Evolutionary conservation across 2,888 invertebrate species (phyloP), one percentile per base, ranked within the genome.

Genomic region (Laothoe populi): DNA sequence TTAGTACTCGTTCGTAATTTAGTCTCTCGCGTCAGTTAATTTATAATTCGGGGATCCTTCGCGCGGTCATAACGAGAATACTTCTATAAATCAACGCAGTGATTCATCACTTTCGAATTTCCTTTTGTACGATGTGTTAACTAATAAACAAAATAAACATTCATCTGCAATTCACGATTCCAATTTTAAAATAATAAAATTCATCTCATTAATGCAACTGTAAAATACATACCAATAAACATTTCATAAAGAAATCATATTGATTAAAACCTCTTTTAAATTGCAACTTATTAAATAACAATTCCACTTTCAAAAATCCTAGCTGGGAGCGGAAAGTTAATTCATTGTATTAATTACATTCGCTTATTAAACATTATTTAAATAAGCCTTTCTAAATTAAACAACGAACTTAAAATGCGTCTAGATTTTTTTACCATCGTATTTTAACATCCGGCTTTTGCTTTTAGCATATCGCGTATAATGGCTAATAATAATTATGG

Each of bases 401-500:
- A 24, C 53, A 11, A 10, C 19, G 19, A 31, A 53, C 10, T 53
- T 19, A 53, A 53, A 31, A 31, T 31, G 57, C 45, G 42, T 61
- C 53, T 61, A 61, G 60, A 61, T 61, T 61, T 53, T 48, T 53
- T 40, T 24, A 10, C 23, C 49, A 40, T 42, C 59, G 46, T 45
- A 48, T 59, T 45, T 59, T 65, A 63, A 84, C 87, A 90, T 90
- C 91, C 91, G 92, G 87, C 79, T 88, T 73, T 79, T 74, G 85
- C 83, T 86, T 89, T 91, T 91, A 91, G 88, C 90, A 86, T 90
- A 90, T 89, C 87, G 87, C 84, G 75, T 87, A 86, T 90, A 89
- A 90, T 90, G 86, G 86, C 79, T 90, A 90, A 90, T 91, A 92
- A 91, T 92, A 92, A 92, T 92, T 90, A 90, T 85, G 82, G 86